Conservation (phyloP, 2,888 invertebrate species). For the Netelia inedita region DNA sequence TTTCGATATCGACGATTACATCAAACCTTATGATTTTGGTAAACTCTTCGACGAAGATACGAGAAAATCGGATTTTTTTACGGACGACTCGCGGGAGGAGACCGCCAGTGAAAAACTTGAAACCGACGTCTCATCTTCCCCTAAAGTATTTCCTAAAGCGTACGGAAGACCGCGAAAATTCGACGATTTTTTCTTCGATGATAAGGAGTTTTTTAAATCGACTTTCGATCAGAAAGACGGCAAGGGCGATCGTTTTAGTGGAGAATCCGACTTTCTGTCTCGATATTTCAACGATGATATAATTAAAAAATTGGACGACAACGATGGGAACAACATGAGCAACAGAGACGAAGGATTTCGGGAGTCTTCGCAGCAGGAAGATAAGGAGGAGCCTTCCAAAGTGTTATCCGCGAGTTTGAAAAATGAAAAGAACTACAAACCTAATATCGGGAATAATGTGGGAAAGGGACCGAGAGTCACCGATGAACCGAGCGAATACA, state of each 20-base stretch:
- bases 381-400: conserved; percentile 59
- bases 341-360: not conserved
- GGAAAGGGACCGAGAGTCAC: conserved; percentile 85
- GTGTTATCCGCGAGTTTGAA: conserved; percentile 71
- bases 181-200: conserved; percentile 55
- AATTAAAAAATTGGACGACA: conserved; percentile 43
- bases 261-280: conserved; percentile 50
- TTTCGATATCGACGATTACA: conserved; percentile 77
- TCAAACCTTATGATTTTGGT: conserved; percentile 76
- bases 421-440: conserved; percentile 69
- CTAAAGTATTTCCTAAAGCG: conserved; percentile 14
- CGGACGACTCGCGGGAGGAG: conserved; percentile 4
- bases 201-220: conserved; percentile 66
- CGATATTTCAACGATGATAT: conserved; percentile 67
- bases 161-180: conserved; percentile 23
- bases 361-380: conserved; percentile 5
- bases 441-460: conserved; percentile 82
- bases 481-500: conserved; percentile 85
- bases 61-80: conserved; percentile 70
- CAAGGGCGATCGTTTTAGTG: conserved; percentile 30
- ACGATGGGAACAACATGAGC: conserved; percentile 52
- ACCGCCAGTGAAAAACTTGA: not conserved
- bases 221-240: conserved; percentile 35
- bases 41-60: conserved; percentile 74
- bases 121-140: conserved; percentile 27